These are phyloP conservation scores for Rhineura floridana DNA, from an alignment of 2,113 vertebrate species.

Conservation along the genomic window DNA sequence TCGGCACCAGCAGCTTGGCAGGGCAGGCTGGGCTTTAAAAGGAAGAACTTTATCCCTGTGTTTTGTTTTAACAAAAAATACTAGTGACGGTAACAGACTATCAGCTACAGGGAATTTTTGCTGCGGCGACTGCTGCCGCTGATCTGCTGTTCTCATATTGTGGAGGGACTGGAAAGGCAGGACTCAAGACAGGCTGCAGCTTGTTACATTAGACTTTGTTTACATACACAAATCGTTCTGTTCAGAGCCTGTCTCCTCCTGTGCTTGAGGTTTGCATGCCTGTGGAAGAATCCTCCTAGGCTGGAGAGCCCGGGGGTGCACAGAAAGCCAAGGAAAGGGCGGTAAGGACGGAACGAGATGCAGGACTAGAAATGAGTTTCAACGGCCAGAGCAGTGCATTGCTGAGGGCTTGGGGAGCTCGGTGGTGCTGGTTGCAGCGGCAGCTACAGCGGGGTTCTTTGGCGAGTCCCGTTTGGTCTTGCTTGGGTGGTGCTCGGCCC, in stretches of 20 bases:
- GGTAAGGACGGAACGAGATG: not conserved
- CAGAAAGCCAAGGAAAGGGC: not conserved
- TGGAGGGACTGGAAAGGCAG: constrained; percentile 50
- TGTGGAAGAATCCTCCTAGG: constrained; percentile 18
- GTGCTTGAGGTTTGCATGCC: constrained; percentile 5
- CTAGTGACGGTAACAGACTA: constrained; percentile 44
- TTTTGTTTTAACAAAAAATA: not conserved
- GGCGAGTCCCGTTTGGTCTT: constrained; percentile 22
- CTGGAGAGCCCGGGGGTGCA: not conserved
- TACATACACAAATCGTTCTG: constrained; percentile 45
- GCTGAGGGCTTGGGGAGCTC: constrained; percentile 50
- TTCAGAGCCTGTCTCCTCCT: constrained; percentile 13
- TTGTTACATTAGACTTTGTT: constrained; percentile 37
- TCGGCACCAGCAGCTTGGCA: not conserved
- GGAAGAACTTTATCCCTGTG: constrained; percentile 31
- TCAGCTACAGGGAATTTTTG: constrained; percentile 48
- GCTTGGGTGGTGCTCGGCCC: constrained; percentile 50
- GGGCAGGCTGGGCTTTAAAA: constrained; percentile 17
- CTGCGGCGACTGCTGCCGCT: constrained; percentile 23
- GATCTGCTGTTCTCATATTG: constrained; percentile 35
- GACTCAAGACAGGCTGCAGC: constrained; percentile 35
- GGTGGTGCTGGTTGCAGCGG: constrained; percentile 59
- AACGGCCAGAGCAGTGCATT: constrained; percentile 29
- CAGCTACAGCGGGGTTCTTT: not conserved
- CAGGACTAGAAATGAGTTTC: constrained; percentile 52